phyloP scores from a whole-genome alignment of 2,797 vertebrate species.

The Mormyrus hasselquistii region DNA sequence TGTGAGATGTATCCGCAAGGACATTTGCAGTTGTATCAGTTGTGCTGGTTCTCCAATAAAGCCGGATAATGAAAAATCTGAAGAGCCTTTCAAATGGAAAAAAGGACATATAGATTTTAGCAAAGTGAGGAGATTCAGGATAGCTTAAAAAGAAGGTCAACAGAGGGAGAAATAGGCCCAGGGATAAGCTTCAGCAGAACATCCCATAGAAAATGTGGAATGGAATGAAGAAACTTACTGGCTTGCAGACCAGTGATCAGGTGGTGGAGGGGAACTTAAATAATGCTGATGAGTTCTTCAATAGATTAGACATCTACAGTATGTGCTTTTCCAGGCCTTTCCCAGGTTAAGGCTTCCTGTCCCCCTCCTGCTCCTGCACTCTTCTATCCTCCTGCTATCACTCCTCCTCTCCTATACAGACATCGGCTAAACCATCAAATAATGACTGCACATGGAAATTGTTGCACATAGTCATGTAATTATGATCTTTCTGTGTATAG shows the following conservation, averaged over 20 bases:
- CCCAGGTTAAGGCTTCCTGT: neutral
- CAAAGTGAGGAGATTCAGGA: neutral
- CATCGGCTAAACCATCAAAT: neutral
- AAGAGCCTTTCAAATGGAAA: neutral
- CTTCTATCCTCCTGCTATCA: neutral
- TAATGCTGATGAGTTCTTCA: neutral
- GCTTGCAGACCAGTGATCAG: neutral
- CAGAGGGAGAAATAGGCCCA: neutral
- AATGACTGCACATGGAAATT: neutral
- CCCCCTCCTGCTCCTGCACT: neutral
- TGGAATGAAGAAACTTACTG: neutral
- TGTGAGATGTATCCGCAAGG: neutral
- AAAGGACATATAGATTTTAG: neutral
- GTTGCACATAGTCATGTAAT: neutral
- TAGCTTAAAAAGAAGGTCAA: neutral
- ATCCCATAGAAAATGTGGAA: neutral
- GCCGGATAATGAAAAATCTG: neutral
- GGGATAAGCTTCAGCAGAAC: neutral
- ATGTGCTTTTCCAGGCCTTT: neutral
- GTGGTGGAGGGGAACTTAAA: neutral
- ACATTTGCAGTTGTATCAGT: neutral
- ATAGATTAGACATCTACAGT: neutral
- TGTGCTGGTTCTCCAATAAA: neutral
- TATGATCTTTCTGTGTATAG: neutral
- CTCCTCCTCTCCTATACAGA: neutral